Conservation (phyloP, 2,797 vertebrate genomes). For the Sparidentex hasta region DNA sequence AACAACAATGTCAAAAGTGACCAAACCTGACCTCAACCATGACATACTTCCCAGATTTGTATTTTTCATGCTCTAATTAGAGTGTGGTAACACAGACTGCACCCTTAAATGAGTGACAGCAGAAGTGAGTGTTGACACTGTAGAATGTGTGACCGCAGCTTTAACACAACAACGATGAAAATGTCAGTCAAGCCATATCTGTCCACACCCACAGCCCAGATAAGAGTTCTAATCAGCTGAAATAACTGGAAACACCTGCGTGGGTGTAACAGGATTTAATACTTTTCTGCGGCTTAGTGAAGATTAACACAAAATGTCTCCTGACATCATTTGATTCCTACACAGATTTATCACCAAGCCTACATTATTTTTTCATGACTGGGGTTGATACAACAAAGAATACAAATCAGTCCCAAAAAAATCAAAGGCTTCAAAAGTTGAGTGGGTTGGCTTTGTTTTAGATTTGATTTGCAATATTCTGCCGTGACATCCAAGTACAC, state of each 20-base stretch:
- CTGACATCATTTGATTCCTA: conserved; percentile 7
- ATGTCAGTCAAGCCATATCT: conserved; percentile 13
- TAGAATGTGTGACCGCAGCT: neutral
- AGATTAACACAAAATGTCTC: conserved; percentile 38
- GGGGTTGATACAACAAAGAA: conserved; percentile 39
- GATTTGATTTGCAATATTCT: conserved; percentile 43
- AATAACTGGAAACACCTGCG: conserved; percentile 21
- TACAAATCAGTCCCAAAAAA: conserved; percentile 22
- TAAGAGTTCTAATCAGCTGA: conserved; percentile 20
- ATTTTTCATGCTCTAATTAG: no score
- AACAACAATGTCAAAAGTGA: no score
- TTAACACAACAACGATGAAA: conserved; percentile 4
- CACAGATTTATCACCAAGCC: conserved; percentile 26
- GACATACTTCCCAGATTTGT: no score
- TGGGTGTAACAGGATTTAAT: conserved; percentile 23
- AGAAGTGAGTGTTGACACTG: neutral
- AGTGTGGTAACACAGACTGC: no score
- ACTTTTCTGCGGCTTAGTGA: conserved; percentile 21
- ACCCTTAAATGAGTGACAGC: neutral
- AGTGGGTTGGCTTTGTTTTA: conserved; percentile 39
- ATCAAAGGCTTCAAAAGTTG: conserved; percentile 36
- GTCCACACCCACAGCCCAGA: conserved; percentile 5
- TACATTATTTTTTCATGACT: conserved; percentile 37
- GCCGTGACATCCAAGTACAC: conserved; percentile 20
- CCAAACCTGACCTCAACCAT: no score